Base-by-base conservation (phyloP, 2,113 vertebrate species). In the Pachypanchax playfairii region DNA sequence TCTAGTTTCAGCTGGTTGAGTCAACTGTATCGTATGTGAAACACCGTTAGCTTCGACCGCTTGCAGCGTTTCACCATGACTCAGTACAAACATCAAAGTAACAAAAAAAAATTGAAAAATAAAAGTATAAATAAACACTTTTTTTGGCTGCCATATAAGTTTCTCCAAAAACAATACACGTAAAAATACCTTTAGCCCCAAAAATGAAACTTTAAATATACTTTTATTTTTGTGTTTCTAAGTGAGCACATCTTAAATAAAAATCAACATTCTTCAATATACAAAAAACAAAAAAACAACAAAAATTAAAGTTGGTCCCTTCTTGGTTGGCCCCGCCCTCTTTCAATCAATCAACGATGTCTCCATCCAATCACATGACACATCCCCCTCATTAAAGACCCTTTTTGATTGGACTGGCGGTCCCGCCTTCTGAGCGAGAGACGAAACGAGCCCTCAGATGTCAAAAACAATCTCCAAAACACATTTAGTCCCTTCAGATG, bases 121-220 rank as follows among this genome's bases (percentile, higher is more conserved):
- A 26, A 41, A 6, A 38, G 20, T 67, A 72, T 41, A 70, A 82
- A 82, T 53, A 33, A 65, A 52, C 24, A 24, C 46, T 70, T 57
- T 58, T 70, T 77, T 71, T 54, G 56, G 59, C 75, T 81, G 62
- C 55, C 29, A 46, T 80, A 49, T 62, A 57, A 35, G 54, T 86
- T 72, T 57, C 26, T 73, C 64, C 62, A 71, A 41, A 83, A 67
- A 73, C 57, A 75, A 61, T n/a, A n/a, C n/a, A n/a, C n/a, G n/a
- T n/a, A n/a, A n/a, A n/a, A n/a, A n/a, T n/a, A n/a, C n/a, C n/a
- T n/a, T n/a, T n/a, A n/a, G n/a, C n/a, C n/a, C n/a, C n/a, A n/a
- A n/a, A n/a, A n/a, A n/a, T n/a, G n/a, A n/a, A n/a, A n/a, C n/a
- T n/a, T n/a, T n/a, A n/a, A 25, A 49, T 6, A n/a, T 9, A 25